Conservation (phyloP, 2,888 invertebrate species). For the Amiota minor region DNA sequence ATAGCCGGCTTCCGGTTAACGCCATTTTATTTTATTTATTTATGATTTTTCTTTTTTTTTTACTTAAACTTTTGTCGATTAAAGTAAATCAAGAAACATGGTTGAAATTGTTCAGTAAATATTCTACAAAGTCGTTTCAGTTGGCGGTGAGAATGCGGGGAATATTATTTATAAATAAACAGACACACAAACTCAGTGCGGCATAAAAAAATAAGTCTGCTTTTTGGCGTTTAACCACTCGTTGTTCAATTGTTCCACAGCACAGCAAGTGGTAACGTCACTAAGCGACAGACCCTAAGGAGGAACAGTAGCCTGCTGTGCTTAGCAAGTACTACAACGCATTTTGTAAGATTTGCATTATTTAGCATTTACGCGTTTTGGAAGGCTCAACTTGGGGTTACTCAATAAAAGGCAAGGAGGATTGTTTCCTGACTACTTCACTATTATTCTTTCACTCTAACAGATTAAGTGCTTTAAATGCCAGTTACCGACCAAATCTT, state of each 20-base stretch:
- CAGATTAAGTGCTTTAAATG: constrained; percentile 1
- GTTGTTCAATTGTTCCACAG: constrained; percentile 36
- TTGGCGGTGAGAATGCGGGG: neutral
- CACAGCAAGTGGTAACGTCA: constrained; percentile 36
- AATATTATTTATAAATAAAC: neutral
- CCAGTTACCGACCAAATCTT: constrained; percentile 12
- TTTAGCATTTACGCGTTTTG: constrained; percentile 45
- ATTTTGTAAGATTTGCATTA: constrained; percentile 63
- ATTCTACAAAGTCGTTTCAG: constrained; percentile 42
- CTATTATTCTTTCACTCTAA: neutral
- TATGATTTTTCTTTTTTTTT: constrained; percentile 33
- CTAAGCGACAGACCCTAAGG: constrained; percentile 29
- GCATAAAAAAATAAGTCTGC: neutral
- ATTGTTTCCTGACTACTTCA: neutral
- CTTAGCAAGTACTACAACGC: constrained; percentile 45
- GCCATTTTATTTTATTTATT: constrained; percentile 20
- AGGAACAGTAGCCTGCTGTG: constrained; percentile 45
- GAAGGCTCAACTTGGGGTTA: constrained; percentile 14
- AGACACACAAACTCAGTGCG: neutral
- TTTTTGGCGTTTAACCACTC: neutral
- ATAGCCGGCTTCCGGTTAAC: neutral
- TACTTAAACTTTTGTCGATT: constrained; percentile 56
- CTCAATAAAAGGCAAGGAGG: neutral
- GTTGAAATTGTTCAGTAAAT: constrained; percentile 58
- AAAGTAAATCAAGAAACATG: constrained; percentile 31